phyloP scores from a whole-genome alignment of 1,140 invertebrate species.

The Brachionus sp. region DNA sequence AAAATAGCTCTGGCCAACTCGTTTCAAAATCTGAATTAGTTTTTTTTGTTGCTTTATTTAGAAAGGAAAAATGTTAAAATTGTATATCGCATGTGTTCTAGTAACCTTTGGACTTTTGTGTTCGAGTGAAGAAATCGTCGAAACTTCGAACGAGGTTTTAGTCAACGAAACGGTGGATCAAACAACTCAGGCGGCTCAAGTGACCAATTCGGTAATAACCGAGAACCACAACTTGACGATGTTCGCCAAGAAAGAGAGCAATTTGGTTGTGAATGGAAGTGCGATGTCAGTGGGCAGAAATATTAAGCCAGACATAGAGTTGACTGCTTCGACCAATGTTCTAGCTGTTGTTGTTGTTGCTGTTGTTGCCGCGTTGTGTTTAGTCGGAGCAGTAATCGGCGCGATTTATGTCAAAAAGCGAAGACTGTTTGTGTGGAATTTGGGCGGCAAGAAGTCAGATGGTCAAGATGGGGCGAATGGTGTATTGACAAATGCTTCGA shows the following conservation, averaged over 20 bases:
- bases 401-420: constrained; percentile 30
- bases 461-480: constrained; percentile 7
- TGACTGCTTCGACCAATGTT: background rate
- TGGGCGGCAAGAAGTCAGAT: background rate
- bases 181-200: background rate
- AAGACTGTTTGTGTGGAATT: constrained; percentile 2
- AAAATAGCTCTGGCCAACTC: background rate
- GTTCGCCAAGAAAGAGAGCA: background rate
- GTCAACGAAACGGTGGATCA: background rate
- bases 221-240: constrained; percentile 5
- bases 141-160: background rate
- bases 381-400: background rate
- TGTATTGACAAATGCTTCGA: constrained; percentile 33
- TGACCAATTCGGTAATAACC: background rate
- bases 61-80: background rate
- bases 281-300: background rate
- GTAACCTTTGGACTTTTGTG: background rate
- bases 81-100: background rate
- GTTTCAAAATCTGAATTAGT: background rate
- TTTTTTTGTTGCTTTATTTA: background rate
- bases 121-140: background rate
- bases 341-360: background rate
- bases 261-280: background rate
- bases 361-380: background rate
- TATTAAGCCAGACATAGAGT: background rate